Evolutionary conservation across 2,888 invertebrate species (phyloP).

Genomic region (Toxonevra muliebris): DNA sequence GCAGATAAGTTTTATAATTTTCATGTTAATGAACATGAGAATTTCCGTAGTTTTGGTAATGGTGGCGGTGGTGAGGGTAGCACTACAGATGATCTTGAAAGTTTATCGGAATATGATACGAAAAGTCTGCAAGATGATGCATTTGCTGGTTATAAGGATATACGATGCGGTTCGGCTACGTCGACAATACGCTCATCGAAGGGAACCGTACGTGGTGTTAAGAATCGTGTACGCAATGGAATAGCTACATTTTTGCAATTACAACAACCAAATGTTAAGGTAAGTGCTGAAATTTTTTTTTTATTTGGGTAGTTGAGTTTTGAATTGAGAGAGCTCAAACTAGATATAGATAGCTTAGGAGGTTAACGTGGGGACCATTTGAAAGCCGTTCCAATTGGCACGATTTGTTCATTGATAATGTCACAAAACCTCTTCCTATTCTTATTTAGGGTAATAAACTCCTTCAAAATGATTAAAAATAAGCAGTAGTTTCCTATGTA

Average conservation of each 20-base stretch:
- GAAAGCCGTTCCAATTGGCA: too few species aligned
- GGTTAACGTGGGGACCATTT: too few species aligned
- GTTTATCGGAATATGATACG: slow-evolving; percentile 46
- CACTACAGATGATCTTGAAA: slow-evolving; percentile 32
- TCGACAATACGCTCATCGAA: slow-evolving; percentile 89
- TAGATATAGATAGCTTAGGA: too few species aligned
- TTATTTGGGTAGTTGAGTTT: too few species aligned
- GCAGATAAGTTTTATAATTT: slow-evolving; percentile 84
- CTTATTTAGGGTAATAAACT: too few species aligned
- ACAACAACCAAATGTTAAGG: slow-evolving; percentile 79
- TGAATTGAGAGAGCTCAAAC: too few species aligned
- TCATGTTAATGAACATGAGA: slow-evolving; percentile 76
- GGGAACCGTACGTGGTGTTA: slow-evolving; percentile 92
- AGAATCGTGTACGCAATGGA: slow-evolving; percentile 92
- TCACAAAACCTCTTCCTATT: too few species aligned
- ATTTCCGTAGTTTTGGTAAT: slow-evolving; percentile 51
- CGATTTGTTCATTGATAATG: too few species aligned
- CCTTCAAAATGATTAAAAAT: too few species aligned
- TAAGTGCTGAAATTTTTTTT: slow-evolving; percentile 67
- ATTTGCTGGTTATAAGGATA: slow-evolving; percentile 83
- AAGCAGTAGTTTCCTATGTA: too few species aligned
- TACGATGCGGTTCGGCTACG: slow-evolving; percentile 69
- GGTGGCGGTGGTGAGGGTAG: slow-evolving; percentile 27
- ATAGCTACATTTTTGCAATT: slow-evolving; percentile 94
- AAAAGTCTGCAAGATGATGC: slow-evolving; percentile 68